These are phyloP conservation scores for Nansenia antarctica DNA, from an alignment of 2,113 vertebrate genomes.

Conservation along the genomic window DNA sequence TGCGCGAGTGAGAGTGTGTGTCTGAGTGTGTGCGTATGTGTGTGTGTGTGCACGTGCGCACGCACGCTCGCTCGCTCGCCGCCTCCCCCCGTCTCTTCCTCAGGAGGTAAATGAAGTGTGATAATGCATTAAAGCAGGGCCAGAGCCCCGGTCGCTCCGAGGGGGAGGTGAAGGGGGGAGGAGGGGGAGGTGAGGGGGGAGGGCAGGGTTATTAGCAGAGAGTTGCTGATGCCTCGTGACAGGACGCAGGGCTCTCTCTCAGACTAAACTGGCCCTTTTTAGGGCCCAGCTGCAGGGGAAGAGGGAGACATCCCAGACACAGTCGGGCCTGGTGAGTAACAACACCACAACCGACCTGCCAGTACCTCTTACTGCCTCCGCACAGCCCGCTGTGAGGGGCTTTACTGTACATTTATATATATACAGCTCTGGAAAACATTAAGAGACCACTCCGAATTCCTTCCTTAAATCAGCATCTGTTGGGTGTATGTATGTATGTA, in stretches of 20 bases:
- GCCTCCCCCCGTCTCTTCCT: too few species aligned
- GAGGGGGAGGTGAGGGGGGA: not conserved
- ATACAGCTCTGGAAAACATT: too few species aligned
- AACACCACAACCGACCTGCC: not conserved
- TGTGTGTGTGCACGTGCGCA: too few species aligned
- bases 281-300: too few species aligned
- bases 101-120: slow-evolving; percentile 54
- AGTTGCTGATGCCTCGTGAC: slow-evolving; percentile 38
- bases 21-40: too few species aligned
- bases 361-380: not conserved
- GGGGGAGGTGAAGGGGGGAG: slow-evolving; percentile 16
- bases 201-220: slow-evolving; percentile 20
- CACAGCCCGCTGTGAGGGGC: too few species aligned
- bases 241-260: slow-evolving; percentile 20
- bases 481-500: too few species aligned
- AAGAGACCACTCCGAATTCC: too few species aligned
- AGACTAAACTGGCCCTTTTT: slow-evolving; percentile 15
- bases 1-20: too few species aligned
- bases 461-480: too few species aligned
- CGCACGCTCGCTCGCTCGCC: too few species aligned
- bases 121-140: slow-evolving; percentile 53
- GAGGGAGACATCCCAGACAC: not conserved
- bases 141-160: slow-evolving; percentile 28
- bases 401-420: too few species aligned
- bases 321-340: not conserved